These are phyloP conservation scores for Notolepis coatsorum DNA, from an alignment of 2,797 vertebrate genomes.

Conservation along the genomic window DNA sequence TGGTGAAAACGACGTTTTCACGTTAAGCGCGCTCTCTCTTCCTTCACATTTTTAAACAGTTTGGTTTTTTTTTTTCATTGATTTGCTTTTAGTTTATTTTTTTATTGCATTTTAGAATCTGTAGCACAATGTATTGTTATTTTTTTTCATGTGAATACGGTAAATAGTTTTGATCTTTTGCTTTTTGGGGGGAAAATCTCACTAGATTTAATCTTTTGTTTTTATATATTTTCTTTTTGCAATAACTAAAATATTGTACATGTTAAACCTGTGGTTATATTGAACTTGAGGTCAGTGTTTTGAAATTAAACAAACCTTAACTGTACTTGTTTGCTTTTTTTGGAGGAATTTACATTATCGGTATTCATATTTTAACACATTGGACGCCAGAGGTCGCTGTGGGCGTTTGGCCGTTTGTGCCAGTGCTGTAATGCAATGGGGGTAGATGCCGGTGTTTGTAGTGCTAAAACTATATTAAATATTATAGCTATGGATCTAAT, in stretches of 20 bases:
- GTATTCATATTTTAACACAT: not conserved
- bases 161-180: conserved; percentile 65
- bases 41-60: conserved; percentile 67
- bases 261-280: conserved; percentile 95
- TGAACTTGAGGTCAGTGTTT: conserved; percentile 97
- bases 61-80: conserved; percentile 57
- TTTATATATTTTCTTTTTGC: conserved; percentile 79
- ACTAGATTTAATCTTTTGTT: conserved; percentile 58
- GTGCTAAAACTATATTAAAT: too few relatives aligned
- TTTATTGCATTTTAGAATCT: conserved; percentile 61
- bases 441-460: too few relatives aligned
- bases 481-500: too few relatives aligned
- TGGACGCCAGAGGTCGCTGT: not conserved
- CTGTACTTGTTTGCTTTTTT: conserved; percentile 35
- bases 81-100: conserved; percentile 39
- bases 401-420: too few relatives aligned
- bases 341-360: not conserved
- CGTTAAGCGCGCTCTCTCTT: too few relatives aligned
- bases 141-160: conserved; percentile 76
- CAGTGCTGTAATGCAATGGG: too few relatives aligned
- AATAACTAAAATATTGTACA: conserved; percentile 88
- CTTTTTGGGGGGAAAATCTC: conserved; percentile 55
- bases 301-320: conserved; percentile 88
- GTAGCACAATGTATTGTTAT: conserved; percentile 54
- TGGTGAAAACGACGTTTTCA: conserved; percentile 63